Conservation (phyloP, 1,140 invertebrate species). For the Neelides sp. region DNA sequence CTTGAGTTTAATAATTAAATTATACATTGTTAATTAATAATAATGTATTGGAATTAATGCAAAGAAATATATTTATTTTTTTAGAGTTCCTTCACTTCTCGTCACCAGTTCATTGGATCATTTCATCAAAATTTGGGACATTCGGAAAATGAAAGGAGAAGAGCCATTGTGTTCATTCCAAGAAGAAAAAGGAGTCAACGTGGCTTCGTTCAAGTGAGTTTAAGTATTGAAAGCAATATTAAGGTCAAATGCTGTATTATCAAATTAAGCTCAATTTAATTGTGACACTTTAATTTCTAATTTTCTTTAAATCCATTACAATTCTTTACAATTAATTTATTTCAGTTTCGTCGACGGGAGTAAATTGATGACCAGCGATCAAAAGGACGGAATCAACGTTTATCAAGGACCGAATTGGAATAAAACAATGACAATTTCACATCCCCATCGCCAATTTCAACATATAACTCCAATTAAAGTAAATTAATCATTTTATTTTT, state of each 20-base stretch:
- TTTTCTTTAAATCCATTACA: too few relatives aligned
- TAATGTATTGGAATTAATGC: neutral
- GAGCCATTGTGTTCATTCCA: conserved; percentile 1
- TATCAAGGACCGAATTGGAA: conserved; percentile 24
- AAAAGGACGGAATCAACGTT: conserved; percentile 21
- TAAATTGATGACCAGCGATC: conserved; percentile 23
- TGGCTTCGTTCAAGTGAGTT: conserved; percentile 20
- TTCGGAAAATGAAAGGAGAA: conserved; percentile 16
- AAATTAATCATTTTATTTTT: neutral
- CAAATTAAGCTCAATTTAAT: neutral
- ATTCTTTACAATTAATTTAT: conserved; percentile 4
- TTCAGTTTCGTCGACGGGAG: conserved; percentile 18
- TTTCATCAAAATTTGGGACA: conserved; percentile 20
- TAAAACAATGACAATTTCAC: conserved; percentile 8
- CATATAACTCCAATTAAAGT: conserved; percentile 27
- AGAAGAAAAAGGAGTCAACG: conserved; percentile 16
- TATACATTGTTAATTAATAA: conserved; percentile 8
- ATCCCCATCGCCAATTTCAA: conserved; percentile 29
- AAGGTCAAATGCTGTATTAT: neutral
- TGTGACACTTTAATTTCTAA: too few relatives aligned
- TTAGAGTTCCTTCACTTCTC: conserved; percentile 19
- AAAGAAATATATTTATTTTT: neutral
- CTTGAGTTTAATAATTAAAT: neutral
- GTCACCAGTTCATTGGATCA: conserved; percentile 15
- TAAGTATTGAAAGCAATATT: neutral